Evolutionary conservation across 2,888 invertebrate species (phyloP), one percentile per base, ranked within the genome.

Genomic region (Caenorhabditis sp.): DNA sequence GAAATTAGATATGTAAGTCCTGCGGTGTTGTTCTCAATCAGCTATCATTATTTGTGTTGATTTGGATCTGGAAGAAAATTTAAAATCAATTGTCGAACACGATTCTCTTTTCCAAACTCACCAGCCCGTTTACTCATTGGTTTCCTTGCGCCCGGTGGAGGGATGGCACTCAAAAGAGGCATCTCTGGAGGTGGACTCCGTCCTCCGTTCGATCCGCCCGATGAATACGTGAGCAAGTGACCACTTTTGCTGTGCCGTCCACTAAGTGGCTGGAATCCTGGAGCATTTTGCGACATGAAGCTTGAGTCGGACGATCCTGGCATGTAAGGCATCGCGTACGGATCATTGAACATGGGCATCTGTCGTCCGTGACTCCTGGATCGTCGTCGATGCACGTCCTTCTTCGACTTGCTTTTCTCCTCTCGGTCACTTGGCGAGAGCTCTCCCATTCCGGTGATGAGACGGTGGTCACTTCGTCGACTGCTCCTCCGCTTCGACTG

Each of bases 141-240:
- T 28, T 81, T 81, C 18, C 82, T 50, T 0, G 81, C 67, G n/a
- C 85, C 86, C 2, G 83, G 82, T 18, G 87, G 87, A 13, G 87
- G 86, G 20, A 82, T 60, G 0, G 83, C 86, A 13, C 76, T 70
- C 13, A 82, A 32, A 8, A 83, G 58, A 15, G 85, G 83, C 85
- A 87, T 87, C 70, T 86, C 87, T 1, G 87, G 87, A 2, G 87
- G 87, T 11, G 87, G 87, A 51, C 84, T 84, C 51, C 85, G 56
- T n/a, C 83, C 86, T 24, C 82, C 84, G 61, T 87, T 87, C 13
- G 87, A 87, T 20, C 87, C 87, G 9, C 87, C 87, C 13, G 87
- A 87, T 3, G 87, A 87, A 32, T 87, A 87, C 8, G 5, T 40
- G 64, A 83, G 81, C 28, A 86, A 18, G 65, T 86, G 85, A 8